phyloP scores from a whole-genome alignment of 2,888 invertebrate genomes.

The Drosophila buzzatii region DNA sequence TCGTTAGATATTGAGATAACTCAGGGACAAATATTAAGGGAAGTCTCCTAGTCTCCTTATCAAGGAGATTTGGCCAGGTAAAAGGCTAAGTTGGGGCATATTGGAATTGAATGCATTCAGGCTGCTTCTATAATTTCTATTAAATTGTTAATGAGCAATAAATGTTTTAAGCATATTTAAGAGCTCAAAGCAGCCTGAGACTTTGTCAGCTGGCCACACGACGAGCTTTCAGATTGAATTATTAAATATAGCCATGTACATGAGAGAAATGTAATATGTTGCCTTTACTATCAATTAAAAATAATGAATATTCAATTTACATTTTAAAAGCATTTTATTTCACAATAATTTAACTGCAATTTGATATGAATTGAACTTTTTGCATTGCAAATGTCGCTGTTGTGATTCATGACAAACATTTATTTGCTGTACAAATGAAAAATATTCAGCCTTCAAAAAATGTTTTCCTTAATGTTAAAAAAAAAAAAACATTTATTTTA shows the following conservation, averaged over 20 bases:
- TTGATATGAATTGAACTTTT: neutral
- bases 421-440: neutral
- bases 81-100: neutral
- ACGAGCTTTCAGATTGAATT: neutral
- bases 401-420: neutral
- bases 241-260: neutral
- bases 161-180: neutral
- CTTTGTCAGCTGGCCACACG: neutral
- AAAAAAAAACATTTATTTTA: neutral
- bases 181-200: neutral
- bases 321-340: neutral
- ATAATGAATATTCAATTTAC: conserved; percentile 5
- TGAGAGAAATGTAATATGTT: neutral
- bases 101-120: neutral
- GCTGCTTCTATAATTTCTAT: neutral
- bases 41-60: no score
- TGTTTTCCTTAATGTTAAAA: neutral
- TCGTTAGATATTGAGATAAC: neutral
- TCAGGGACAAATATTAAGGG: neutral
- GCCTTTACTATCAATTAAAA: neutral
- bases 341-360: neutral
- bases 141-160: neutral
- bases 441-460: no score
- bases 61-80: neutral
- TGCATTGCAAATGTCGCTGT: neutral